Percentiles rank a stretch among this genome's conserved stretches.
phyloP scores from a whole-genome alignment of 2,113 vertebrate genomes.

The Crotalus helleri region DNA sequence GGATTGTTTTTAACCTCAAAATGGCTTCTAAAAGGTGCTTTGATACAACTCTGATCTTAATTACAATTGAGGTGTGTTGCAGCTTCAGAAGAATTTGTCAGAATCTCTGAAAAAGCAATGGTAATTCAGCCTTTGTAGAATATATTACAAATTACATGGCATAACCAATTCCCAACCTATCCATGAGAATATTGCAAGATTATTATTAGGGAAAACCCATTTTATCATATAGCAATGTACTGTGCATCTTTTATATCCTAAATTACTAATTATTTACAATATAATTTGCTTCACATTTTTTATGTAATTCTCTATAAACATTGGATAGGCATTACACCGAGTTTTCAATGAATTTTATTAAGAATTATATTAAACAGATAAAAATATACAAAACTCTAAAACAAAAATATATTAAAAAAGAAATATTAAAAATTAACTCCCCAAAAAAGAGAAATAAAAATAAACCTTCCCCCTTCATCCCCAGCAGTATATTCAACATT shows the following conservation, averaged over 20 bases:
- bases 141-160: not conserved
- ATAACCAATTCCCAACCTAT: not conserved
- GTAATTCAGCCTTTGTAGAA: not conserved
- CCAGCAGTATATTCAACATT: not conserved
- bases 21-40: not conserved
- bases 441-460: not conserved
- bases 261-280: not conserved
- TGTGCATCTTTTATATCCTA: not conserved
- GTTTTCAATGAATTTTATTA: not conserved
- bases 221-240: not conserved
- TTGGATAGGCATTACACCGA: not conserved
- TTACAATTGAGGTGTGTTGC: not conserved
- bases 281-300: not conserved
- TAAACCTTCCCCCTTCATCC: not conserved
- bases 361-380: not conserved
- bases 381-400: not conserved
- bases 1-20: not conserved
- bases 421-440: not conserved
- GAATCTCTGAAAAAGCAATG: not conserved
- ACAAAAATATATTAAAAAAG: not conserved
- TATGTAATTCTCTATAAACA: not conserved
- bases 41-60: not conserved
- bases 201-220: not conserved
- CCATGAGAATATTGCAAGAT: not conserved
- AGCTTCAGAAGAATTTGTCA: not conserved